Evolutionary conservation across 2,888 invertebrate species (phyloP).

Genomic region (Ochropleura leucogaster): DNA sequence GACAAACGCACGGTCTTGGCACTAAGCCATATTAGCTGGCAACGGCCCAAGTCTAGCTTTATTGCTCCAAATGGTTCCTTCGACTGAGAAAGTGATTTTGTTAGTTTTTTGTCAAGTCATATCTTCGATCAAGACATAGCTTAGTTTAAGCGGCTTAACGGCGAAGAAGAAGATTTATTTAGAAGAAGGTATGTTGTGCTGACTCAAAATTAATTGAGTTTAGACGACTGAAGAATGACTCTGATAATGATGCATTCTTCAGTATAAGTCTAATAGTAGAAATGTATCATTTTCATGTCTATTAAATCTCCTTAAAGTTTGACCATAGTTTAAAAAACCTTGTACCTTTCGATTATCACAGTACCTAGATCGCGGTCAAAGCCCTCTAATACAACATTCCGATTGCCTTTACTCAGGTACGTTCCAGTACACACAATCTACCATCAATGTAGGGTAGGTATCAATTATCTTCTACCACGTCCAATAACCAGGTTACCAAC

Average conservation of each 20-base stretch:
- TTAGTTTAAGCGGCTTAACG: background rate
- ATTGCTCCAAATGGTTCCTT: slow-evolving; percentile 27
- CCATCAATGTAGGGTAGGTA: slow-evolving; percentile 20
- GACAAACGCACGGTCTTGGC: slow-evolving; percentile 26
- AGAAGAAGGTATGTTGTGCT: too few species aligned
- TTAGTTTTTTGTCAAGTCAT: background rate
- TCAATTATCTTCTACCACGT: slow-evolving; percentile 25
- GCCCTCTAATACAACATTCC: background rate
- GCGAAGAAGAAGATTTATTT: background rate
- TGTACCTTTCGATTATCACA: background rate
- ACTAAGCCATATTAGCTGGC: slow-evolving; percentile 37
- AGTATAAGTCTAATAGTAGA: background rate
- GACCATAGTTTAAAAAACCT: background rate
- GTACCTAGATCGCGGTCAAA: slow-evolving; percentile 12
- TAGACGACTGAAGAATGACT: background rate
- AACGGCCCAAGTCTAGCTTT: slow-evolving; percentile 27
- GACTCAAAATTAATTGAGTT: background rate
- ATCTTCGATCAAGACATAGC: background rate
- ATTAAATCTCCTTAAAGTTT: background rate
- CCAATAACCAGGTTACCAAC: slow-evolving; percentile 21
- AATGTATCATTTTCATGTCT: background rate
- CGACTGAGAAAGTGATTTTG: background rate
- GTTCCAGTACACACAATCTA: slow-evolving; percentile 6
- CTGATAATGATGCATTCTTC: background rate
- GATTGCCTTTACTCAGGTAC: background rate